phyloP scores from a whole-genome alignment of 2,888 invertebrate species.

The Mimumesa dahlbomi region DNA sequence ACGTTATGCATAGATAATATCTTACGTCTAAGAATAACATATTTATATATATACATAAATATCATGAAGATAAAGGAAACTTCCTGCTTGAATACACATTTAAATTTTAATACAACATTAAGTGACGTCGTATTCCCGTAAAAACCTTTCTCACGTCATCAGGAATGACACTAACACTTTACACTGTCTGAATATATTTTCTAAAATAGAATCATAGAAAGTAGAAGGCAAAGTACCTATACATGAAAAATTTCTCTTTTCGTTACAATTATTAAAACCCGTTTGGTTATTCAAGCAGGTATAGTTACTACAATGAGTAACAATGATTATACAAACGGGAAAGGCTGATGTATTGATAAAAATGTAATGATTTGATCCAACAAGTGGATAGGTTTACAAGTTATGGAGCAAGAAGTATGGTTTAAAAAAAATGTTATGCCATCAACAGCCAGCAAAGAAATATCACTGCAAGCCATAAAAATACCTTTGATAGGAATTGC shows the following conservation, averaged over 20 bases:
- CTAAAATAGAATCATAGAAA: constrained; percentile 23
- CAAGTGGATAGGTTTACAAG: constrained; percentile 48
- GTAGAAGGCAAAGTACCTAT: constrained; percentile 29
- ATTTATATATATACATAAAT: constrained; percentile 54
- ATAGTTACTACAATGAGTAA: constrained; percentile 35
- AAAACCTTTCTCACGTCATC: too few species aligned
- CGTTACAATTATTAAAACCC: constrained; percentile 20
- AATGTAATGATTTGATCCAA: constrained; percentile 46
- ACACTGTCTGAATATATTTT: too few species aligned
- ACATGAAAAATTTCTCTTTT: constrained; percentile 28
- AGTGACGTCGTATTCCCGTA: neutral
- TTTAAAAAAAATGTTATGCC: constrained; percentile 83
- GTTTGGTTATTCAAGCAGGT: constrained; percentile 56
- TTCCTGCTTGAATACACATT: constrained; percentile 41
- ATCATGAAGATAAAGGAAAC: constrained; percentile 36
- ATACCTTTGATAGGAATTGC: constrained; percentile 94
- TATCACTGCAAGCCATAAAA: constrained; percentile 94
- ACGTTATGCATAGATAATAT: constrained; percentile 33
- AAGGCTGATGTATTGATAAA: constrained; percentile 48
- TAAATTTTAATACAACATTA: constrained; percentile 9
- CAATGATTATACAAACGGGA: constrained; percentile 42
- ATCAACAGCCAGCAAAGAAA: constrained; percentile 96
- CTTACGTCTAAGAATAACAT: constrained; percentile 46
- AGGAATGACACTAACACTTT: neutral
- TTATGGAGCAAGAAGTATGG: constrained; percentile 41